Evolutionary conservation across 2,888 invertebrate genomes (phyloP), one percentile per base, ranked within the genome.

Genomic region (Andrena camellia): DNA sequence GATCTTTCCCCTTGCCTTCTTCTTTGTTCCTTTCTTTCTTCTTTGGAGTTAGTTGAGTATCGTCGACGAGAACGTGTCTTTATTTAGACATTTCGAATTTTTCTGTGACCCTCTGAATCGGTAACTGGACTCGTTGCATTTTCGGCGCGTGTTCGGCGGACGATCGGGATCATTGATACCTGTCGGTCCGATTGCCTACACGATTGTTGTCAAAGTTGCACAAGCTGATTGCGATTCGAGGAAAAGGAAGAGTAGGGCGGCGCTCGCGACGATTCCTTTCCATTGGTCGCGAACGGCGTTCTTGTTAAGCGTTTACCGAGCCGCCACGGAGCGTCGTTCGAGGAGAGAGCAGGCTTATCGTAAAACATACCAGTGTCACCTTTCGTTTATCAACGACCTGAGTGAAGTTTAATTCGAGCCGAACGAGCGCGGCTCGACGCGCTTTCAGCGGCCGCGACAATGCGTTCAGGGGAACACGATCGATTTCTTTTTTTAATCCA

Each of bases 311-410:
- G 73, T 67, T 78, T 50, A 62, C 71, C 64, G 48, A 29, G 69
- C 59, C 42, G 42, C 42, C 42, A 0, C 48, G 67, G 57, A 82
- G 52, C 72, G 31, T 66, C 69, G 78, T 72, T 75, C 74, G 75
- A 59, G 60, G 75, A 76, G 52, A 75, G 78, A 78, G 57, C 50
- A 33, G 68, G 87, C 88, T 89, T 91, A 89, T 91, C 91, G 89
- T 78, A 85, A 88, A 90, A 89, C 91, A 92, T 93, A 90, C 91
- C 90, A 90, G 88, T 90, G 90, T 93, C 92, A 88, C 86, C 88
- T 93, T 92, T 91, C 92, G 86, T 86, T 93, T 93, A 93, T 93
- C 93, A 91, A 89, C 90, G 88, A 90, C 88, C 91, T 85, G 84
- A 84, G 84, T 82, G 85, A 89, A 88, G 88, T 90, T 90, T 85